phyloP scores from a whole-genome alignment of 2,888 invertebrate genomes.

The Hypomecis punctinalis region DNA sequence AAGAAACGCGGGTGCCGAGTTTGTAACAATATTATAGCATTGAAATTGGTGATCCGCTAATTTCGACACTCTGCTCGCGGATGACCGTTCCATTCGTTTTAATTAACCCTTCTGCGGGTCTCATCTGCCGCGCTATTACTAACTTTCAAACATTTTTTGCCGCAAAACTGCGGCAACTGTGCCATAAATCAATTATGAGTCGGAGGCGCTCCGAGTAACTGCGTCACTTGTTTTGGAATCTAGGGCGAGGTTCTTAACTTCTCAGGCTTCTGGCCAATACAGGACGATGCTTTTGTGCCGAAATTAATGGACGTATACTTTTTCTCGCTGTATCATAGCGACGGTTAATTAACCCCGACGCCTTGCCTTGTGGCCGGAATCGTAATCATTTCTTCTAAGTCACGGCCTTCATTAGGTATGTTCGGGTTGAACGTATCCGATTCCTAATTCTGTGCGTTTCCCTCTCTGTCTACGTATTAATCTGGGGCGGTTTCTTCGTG shows the following conservation, averaged over 20 bases:
- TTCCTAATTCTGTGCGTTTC: slow-evolving; percentile 62
- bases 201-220: slow-evolving; percentile 27
- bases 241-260: slow-evolving; percentile 28
- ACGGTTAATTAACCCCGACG: slow-evolving; percentile 31
- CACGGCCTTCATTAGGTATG: slow-evolving; percentile 56
- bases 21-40: slow-evolving; percentile 84
- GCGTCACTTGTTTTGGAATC: slow-evolving; percentile 47
- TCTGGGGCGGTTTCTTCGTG: slow-evolving; percentile 74
- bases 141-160: slow-evolving; percentile 65
- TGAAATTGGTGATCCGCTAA: slow-evolving; percentile 84
- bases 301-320: slow-evolving; percentile 31
- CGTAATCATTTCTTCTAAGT: slow-evolving; percentile 49
- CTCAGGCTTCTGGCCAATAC: slow-evolving; percentile 31
- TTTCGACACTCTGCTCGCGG: slow-evolving; percentile 77
- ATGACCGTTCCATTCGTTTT: slow-evolving; percentile 82
- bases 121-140: slow-evolving; percentile 69
- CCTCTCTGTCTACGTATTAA: slow-evolving; percentile 75
- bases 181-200: slow-evolving; percentile 73
- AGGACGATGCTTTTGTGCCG: slow-evolving; percentile 28
- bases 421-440: slow-evolving; percentile 56
- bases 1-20: slow-evolving; percentile 80
- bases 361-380: slow-evolving; percentile 42
- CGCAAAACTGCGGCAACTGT: slow-evolving; percentile 54
- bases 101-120: slow-evolving; percentile 79
- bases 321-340: slow-evolving; percentile 34